A percentile compares a stretch with the other conserved stretches of the same genome.
phyloP scores from a whole-genome alignment of 2,113 vertebrate species.

The Sinocyclocheilus rhinocerous region DNA sequence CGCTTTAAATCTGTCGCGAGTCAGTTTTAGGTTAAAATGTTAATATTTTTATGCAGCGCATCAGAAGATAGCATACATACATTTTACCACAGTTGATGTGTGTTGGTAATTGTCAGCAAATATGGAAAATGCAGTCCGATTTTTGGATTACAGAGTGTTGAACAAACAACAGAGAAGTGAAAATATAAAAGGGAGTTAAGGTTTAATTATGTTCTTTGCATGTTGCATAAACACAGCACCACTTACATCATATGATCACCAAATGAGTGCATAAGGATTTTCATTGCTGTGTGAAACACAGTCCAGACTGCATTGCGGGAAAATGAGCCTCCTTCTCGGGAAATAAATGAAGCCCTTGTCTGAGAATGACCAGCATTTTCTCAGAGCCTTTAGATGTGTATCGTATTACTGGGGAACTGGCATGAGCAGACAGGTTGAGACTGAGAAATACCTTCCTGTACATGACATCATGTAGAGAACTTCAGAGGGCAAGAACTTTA shows the following conservation, averaged over 20 bases:
- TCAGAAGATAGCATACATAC: background rate
- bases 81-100: background rate
- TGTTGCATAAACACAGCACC: conserved; percentile 23
- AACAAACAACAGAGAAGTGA: background rate
- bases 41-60: background rate
- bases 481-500: conserved; percentile 32
- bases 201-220: background rate
- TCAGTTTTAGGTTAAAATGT: background rate
- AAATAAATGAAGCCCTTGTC: conserved; percentile 80
- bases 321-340: conserved; percentile 74
- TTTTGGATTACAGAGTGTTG: background rate
- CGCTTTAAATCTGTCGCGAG: background rate
- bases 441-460: conserved; percentile 75
- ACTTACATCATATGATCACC: conserved; percentile 10
- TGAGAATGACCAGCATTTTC: conserved; percentile 74
- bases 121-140: background rate
- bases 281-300: conserved; percentile 33
- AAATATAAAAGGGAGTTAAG: background rate
- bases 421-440: conserved; percentile 78
- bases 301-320: conserved; percentile 50
- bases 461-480: conserved; percentile 73
- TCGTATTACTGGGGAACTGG: conserved; percentile 75
- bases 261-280: conserved; percentile 27
- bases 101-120: background rate
- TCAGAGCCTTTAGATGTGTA: conserved; percentile 74